Evolutionary conservation across 2,797 vertebrate genomes (phyloP), one percentile per base, ranked within the genome.

Genomic region (Anguilla pacifica): DNA sequence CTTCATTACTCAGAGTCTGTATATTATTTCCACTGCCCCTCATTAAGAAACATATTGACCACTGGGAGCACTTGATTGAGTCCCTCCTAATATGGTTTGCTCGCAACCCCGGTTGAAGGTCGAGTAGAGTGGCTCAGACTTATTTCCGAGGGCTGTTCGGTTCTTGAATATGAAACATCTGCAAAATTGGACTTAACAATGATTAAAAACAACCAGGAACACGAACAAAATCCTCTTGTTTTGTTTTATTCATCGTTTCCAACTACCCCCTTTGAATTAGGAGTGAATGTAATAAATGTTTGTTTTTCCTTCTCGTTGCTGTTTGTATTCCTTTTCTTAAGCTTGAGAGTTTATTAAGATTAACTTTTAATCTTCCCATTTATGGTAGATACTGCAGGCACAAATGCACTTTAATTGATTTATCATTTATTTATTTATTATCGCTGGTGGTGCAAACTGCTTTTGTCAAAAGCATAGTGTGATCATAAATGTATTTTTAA

Each of bases 1-100:
- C 86, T 90, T 89, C 90, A 91, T 90, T 89, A 89, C 86, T 91
- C 87, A 89, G 85, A 88, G 89, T 86, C 89, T 89, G 89, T 88
- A 86, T 88, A 89, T 88, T 79, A 87, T 87, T 89, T 88, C 87
- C 88, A 89, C 67, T 74, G 46, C 86, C 88, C 85, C 90, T 91
- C 90, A 91, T 91, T 90, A 90, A 85, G 84, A 87, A 87, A 28
- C 79, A 59, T 84, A 90, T 87, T 89, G 91, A 91, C 90, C 91
- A 89, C 87, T 84, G 90, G 91, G 91, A 91, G 85, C 87, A 84
- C 61, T 87, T 90, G 89, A 91, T 88, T 89, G 89, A 89, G 89
- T 86, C 67, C 53, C 84, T 88, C 82, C 90, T 90, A 90, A 91
- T 89, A 88, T 87, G 89, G 87, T 90, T 88, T 89, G 87, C 90